These are phyloP conservation scores for Doryteuthis pealeii DNA, from an alignment of 1,140 invertebrate genomes.

Conservation along the genomic window DNA sequence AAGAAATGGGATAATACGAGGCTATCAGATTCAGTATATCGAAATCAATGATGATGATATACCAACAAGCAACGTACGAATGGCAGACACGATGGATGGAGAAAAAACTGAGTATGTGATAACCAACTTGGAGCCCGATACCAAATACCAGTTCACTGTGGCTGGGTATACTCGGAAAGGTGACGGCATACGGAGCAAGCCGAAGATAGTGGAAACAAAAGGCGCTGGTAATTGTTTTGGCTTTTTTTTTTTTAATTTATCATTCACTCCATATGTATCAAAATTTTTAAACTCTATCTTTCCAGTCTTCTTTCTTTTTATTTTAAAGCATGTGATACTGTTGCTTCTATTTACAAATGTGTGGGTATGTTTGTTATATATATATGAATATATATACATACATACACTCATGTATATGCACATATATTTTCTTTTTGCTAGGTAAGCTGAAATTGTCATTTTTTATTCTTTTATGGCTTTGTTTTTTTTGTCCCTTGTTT, in stretches of 20 bases:
- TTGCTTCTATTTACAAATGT: neutral
- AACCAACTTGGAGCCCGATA: slow-evolving; percentile 87
- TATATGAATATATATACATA: neutral
- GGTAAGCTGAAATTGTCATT: no score
- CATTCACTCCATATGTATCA: no score
- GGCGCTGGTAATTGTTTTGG: slow-evolving; percentile 69
- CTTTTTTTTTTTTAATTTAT: slow-evolving; percentile 29
- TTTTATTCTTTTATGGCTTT: no score
- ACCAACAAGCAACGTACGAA: slow-evolving; percentile 31
- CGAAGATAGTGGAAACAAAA: slow-evolving; percentile 79
- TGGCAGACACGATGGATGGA: slow-evolving; percentile 59
- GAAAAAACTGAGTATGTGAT: slow-evolving; percentile 79
- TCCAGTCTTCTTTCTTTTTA: no score
- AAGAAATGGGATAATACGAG: slow-evolving; percentile 92
- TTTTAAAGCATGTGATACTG: no score
- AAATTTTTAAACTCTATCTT: no score
- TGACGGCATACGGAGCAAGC: slow-evolving; percentile 85
- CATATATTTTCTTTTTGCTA: neutral
- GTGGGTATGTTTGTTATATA: neutral
- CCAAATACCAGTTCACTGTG: slow-evolving; percentile 79
- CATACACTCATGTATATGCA: neutral
- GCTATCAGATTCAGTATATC: slow-evolving; percentile 91
- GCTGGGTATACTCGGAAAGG: slow-evolving; percentile 92
- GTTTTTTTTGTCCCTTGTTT: no score
- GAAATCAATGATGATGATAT: slow-evolving; percentile 43